phyloP scores from a whole-genome alignment of 2,113 vertebrate genomes.

The Phrynocephalus versicolor region DNA sequence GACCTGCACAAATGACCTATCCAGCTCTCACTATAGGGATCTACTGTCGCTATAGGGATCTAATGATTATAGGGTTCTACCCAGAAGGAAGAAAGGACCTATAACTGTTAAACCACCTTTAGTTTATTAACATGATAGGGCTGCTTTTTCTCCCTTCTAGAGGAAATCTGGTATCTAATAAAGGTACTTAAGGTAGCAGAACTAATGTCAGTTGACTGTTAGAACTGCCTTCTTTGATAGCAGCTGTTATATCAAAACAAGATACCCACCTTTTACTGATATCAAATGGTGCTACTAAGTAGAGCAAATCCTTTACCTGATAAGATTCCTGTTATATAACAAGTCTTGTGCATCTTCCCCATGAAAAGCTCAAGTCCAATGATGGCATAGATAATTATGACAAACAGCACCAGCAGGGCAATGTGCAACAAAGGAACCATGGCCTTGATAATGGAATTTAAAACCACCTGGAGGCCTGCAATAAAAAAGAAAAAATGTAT shows the following conservation, averaged over 20 bases:
- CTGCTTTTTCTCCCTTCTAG: background rate
- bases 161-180: background rate
- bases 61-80: no score
- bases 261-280: background rate
- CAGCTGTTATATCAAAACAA: background rate
- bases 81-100: background rate
- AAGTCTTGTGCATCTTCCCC: conserved; percentile 99
- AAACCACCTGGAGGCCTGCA: conserved; percentile 97
- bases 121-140: background rate
- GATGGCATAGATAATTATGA: conserved; percentile 99
- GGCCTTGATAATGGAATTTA: conserved; percentile 99
- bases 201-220: background rate
- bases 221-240: background rate
- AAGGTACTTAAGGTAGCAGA: background rate
- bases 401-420: conserved; percentile 95
- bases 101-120: background rate
- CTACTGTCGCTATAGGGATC: background rate
- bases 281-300: background rate
- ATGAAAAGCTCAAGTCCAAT: conserved; percentile 98
- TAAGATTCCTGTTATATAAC: conserved; percentile 78
- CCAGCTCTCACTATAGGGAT: background rate
- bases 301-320: conserved; percentile 73
- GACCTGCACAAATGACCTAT: background rate
- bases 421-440: conserved; percentile 99
- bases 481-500: conserved; percentile 40